Evolutionary conservation across 2,888 invertebrate species (phyloP).

Genomic region (Plagodis dolabraria): DNA sequence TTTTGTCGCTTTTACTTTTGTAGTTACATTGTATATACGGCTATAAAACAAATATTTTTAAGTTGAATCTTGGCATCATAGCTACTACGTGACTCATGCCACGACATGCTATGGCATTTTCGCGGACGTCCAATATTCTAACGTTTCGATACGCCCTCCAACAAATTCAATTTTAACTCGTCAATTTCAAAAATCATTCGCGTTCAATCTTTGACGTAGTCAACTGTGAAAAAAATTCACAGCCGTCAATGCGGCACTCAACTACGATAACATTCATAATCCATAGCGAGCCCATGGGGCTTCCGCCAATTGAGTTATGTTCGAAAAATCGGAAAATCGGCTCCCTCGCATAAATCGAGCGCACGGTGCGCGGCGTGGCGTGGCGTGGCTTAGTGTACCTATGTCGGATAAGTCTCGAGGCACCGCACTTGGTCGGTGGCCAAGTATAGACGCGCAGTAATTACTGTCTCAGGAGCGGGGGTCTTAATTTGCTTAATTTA

Average conservation of each 20-base stretch:
- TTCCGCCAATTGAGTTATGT: constrained; percentile 61
- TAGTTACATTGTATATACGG: too few relatives aligned
- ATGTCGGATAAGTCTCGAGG: constrained; percentile 41
- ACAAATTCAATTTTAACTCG: constrained; percentile 5
- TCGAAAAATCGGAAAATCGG: constrained; percentile 63
- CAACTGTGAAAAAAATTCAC: constrained; percentile 42
- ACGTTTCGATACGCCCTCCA: background rate
- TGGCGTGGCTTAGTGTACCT: constrained; percentile 2
- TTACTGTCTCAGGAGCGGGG: constrained; percentile 76
- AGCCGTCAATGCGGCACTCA: constrained; percentile 48
- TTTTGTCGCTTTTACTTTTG: too few relatives aligned
- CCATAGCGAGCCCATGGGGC: constrained; percentile 57
- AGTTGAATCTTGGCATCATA: too few relatives aligned
- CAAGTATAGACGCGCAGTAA: constrained; percentile 76
- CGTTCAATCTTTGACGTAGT: constrained; percentile 24
- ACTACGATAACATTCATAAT: constrained; percentile 68
- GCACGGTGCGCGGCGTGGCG: constrained; percentile 34
- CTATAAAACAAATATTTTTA: too few relatives aligned
- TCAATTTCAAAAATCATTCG: constrained; percentile 26
- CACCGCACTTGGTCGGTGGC: constrained; percentile 66
- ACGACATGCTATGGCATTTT: too few relatives aligned
- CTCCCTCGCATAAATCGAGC: constrained; percentile 56
- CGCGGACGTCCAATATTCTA: background rate
- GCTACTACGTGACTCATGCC: too few relatives aligned
- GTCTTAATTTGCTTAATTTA: constrained; percentile 83